Evolutionary conservation across 2,888 invertebrate genomes (phyloP).

Genomic region (Gastracanthus pulcherrimus): DNA sequence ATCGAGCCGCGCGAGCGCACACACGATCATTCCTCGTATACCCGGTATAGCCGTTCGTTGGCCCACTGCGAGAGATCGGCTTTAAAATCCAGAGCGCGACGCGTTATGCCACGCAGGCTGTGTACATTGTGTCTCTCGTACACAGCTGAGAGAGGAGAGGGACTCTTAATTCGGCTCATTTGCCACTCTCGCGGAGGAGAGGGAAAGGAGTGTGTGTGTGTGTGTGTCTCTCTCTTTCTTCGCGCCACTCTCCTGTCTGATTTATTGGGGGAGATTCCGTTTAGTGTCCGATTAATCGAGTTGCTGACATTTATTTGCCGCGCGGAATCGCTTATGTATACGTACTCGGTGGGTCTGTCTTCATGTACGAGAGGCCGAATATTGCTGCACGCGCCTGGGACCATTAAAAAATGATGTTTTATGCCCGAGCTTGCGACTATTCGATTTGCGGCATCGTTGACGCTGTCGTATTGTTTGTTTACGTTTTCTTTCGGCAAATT

Average conservation of each 20-base stretch:
- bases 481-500: too few relatives aligned
- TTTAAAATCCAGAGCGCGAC: slow-evolving; percentile 32
- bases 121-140: neutral
- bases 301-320: slow-evolving; percentile 57
- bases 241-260: slow-evolving; percentile 38
- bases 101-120: neutral
- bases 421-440: neutral
- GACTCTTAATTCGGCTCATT: slow-evolving; percentile 61
- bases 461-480: neutral
- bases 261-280: slow-evolving; percentile 56
- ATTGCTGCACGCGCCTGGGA: neutral
- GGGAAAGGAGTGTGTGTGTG: neutral
- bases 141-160: neutral
- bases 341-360: neutral
- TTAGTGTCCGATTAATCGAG: slow-evolving; percentile 59
- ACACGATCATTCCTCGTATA: slow-evolving; percentile 62
- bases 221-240: slow-evolving; percentile 2
- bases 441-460: neutral
- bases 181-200: slow-evolving; percentile 28
- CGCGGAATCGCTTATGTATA: slow-evolving; percentile 41
- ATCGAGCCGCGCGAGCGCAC: slow-evolving; percentile 64
- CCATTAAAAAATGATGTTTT: slow-evolving; percentile 33
- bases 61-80: neutral
- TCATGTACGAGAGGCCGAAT: neutral
- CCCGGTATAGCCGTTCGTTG: too few relatives aligned